Evolutionary conservation across 2,113 vertebrate genomes (phyloP), one percentile per base, ranked within the genome.

Genomic region (Colossoma macropomum): DNA sequence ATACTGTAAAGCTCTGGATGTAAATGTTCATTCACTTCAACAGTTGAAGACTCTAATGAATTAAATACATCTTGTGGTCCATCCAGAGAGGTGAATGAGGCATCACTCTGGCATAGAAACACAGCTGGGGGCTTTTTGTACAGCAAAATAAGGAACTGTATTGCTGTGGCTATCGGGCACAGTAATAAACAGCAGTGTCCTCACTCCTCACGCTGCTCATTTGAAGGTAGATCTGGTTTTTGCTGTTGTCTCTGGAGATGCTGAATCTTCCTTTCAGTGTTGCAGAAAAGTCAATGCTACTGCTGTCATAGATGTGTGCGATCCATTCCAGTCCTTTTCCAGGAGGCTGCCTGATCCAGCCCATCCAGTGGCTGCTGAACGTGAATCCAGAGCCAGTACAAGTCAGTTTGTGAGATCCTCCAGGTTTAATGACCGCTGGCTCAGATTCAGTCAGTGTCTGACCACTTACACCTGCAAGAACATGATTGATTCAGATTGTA

Each of bases 161-260:
- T 27, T 59, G 34, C 45, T 54, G 54, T 73, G 69, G 70, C 7
- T 19, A 7, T 30, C 80, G 41, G 23, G 80, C 60, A 66, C 83
- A 87, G 83, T 87, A 76, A 83, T 85, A 83, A 11, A 85, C 7
- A 12, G 72, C 69, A 17, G 41, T 62, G 28, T 85, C 45, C 21
- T 87, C 65, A 48, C 25, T 27, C 45, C 25, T 77, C 75, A 85
- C 21, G n/a, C 50, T 63, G 13, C 0, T 27, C 28, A 84, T 25
- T 27, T 81, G 41, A 59, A 80, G 0, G 9, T 80, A 21, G 79
- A 77, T 21, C 38, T 68, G 65, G 17, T 38, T 68, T 68, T 68
- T 68, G 65, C 65, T 68, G 30, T 34, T 23, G 45, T 82, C 60
- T 82, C 13, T 68, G 1, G 60, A 75, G 16, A 82, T 41, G 6